Evolutionary conservation across 2,888 invertebrate genomes (phyloP).

Genomic region (Bembecia ichneumoniformis): DNA sequence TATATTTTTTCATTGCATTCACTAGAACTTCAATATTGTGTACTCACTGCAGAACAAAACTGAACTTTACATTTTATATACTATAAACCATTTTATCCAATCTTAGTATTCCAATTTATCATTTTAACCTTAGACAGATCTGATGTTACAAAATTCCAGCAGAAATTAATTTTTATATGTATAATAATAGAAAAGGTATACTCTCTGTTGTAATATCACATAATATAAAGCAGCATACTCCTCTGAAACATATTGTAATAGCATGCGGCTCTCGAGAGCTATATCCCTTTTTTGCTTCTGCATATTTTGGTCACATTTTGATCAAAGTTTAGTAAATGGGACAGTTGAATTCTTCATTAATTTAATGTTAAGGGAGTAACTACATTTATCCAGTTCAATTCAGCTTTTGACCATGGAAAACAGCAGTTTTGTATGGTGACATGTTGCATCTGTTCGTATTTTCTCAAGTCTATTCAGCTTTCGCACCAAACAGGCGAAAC

Average conservation of each 20-base stretch:
- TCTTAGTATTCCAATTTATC: slow-evolving; percentile 31
- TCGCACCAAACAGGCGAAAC: too few relatives aligned
- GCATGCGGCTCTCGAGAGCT: slow-evolving; percentile 55
- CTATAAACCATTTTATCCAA: slow-evolving; percentile 29
- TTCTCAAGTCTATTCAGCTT: too few relatives aligned
- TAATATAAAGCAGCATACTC: slow-evolving; percentile 54
- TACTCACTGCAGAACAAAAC: slow-evolving; percentile 30
- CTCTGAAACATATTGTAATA: slow-evolving; percentile 69
- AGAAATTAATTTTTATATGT: slow-evolving; percentile 19
- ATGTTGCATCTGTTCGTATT: too few relatives aligned
- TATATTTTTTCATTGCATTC: slow-evolving; percentile 39
- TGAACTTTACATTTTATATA: slow-evolving; percentile 31
- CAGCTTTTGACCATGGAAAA: too few relatives aligned
- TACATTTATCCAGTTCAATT: too few relatives aligned
- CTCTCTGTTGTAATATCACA: slow-evolving; percentile 55
- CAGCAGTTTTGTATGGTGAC: too few relatives aligned
- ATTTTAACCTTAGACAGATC: slow-evolving; percentile 56
- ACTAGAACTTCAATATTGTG: slow-evolving; percentile 26
- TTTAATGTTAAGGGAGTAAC: too few relatives aligned
- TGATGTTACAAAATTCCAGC: slow-evolving; percentile 53
- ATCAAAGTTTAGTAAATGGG: too few relatives aligned
- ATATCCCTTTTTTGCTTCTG: slow-evolving; percentile 39
- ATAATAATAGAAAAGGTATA: slow-evolving; percentile 35
- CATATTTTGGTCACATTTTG: slow-evolving; percentile 3
- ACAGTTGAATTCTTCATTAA: slow-evolving; percentile 2